Evolutionary conservation across 1,140 invertebrate species (phyloP).

Genomic region (Conopomorpha cramerella): DNA sequence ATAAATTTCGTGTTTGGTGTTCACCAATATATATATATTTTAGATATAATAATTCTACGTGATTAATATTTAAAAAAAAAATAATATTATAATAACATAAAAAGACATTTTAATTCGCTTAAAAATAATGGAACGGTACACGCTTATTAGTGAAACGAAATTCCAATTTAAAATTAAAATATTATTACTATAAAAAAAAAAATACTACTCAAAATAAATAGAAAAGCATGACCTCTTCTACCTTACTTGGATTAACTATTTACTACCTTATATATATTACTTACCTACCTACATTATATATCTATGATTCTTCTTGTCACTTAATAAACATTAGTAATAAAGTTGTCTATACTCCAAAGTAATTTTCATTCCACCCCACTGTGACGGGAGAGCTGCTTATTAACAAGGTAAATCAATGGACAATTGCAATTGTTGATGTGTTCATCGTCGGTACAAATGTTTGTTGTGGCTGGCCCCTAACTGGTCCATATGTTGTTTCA

Average conservation of each 20-base stretch:
- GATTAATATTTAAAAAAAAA: conserved; percentile 19
- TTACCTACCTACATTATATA: no score
- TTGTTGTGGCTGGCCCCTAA: conserved; percentile 17
- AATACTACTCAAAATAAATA: no score
- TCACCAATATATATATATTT: conserved; percentile 31
- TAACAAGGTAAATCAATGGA: conserved; percentile 41
- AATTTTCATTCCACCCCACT: conserved; percentile 52
- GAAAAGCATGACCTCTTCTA: conserved; percentile 27
- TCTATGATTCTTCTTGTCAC: conserved; percentile 40
- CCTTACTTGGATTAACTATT: conserved; percentile 21
- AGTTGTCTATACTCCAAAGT: conserved; percentile 58
- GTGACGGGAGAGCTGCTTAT: conserved; percentile 43
- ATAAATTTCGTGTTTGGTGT: conserved; percentile 27
- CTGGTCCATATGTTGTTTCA: no score
- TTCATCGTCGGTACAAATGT: conserved; percentile 29
- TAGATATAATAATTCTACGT: no score
- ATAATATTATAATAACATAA: conserved; percentile 17
- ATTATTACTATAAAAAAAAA: no score
- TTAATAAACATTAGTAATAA: conserved; percentile 50
- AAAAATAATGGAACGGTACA: conserved; percentile 33
- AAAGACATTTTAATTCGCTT: conserved; percentile 21
- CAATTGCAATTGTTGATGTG: no score
- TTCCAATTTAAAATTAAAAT: conserved; percentile 16
- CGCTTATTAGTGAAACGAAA: conserved; percentile 19
- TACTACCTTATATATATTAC: conserved; percentile 24